phyloP scores from a whole-genome alignment of 2,888 invertebrate species.

The Leptinotarsa juncta region DNA sequence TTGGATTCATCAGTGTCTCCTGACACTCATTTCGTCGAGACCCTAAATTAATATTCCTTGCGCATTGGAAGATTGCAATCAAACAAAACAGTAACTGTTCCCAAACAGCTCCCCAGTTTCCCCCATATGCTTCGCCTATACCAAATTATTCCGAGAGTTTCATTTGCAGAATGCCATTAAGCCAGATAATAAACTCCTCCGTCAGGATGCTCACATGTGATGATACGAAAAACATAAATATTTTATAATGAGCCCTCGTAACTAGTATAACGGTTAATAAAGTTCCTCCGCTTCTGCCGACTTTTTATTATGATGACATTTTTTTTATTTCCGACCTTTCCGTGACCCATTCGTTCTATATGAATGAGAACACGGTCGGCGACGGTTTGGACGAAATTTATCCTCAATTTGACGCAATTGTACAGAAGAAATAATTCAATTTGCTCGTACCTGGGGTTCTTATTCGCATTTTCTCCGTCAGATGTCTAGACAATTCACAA shows the following conservation, averaged over 20 bases:
- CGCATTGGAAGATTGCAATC: too few species aligned
- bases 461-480: too few species aligned
- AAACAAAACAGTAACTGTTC: too few species aligned
- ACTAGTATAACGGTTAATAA: constrained; percentile 47
- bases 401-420: neutral
- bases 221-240: constrained; percentile 50
- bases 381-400: neutral
- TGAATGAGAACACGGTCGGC: constrained; percentile 12
- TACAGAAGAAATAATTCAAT: too few species aligned
- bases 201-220: constrained; percentile 35
- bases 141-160: constrained; percentile 30
- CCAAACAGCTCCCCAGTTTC: too few species aligned
- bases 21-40: too few species aligned
- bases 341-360: constrained; percentile 16
- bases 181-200: constrained; percentile 39
- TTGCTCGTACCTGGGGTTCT: too few species aligned
- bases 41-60: too few species aligned
- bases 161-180: constrained; percentile 42
- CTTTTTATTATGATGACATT: constrained; percentile 51
- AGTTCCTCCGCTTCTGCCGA: constrained; percentile 49
- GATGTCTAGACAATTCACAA: too few species aligned
- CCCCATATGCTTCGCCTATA: too few species aligned
- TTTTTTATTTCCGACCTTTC: constrained; percentile 43
- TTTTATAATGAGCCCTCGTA: constrained; percentile 52
- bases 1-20: too few species aligned